These are phyloP conservation scores for Eutolmus rufibarbis DNA, from an alignment of 2,888 invertebrate genomes.

Conservation along the genomic window DNA sequence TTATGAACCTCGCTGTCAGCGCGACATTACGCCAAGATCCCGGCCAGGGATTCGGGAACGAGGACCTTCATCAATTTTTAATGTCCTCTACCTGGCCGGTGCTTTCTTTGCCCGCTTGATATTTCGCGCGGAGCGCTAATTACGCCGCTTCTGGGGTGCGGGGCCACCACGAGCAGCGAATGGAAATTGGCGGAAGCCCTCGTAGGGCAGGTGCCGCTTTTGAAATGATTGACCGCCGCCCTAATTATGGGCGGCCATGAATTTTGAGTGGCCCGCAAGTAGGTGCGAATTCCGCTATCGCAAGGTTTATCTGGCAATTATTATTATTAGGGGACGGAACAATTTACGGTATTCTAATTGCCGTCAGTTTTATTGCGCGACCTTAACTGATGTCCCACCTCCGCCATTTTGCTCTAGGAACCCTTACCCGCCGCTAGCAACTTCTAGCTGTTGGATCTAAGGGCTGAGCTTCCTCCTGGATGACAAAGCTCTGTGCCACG, in stretches of 20 bases:
- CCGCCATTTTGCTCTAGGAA: not conserved
- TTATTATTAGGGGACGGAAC: slow-evolving; percentile 7
- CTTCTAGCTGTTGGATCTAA: not conserved
- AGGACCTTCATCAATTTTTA: slow-evolving; percentile 36
- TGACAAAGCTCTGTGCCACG: not conserved
- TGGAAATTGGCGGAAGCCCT: slow-evolving; percentile 5
- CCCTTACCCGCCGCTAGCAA: not conserved
- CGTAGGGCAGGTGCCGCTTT: not conserved
- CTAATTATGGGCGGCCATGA: slow-evolving; percentile 15
- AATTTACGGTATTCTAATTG: not conserved
- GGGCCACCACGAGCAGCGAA: not conserved
- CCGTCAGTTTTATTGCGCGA: not conserved
- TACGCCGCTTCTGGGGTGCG: not conserved
- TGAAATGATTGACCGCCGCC: slow-evolving; percentile 26
- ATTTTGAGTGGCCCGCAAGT: slow-evolving; percentile 12
- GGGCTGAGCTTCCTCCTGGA: not conserved
- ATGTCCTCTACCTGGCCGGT: slow-evolving; percentile 16
- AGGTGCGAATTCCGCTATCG: not conserved
- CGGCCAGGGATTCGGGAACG: not conserved
- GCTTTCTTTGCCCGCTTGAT: not conserved
- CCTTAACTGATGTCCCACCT: not conserved
- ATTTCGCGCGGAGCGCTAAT: slow-evolving; percentile 18
- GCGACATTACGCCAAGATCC: not conserved
- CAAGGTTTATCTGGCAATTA: not conserved
- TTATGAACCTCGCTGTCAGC: slow-evolving; percentile 33